Evolutionary conservation across 2,888 invertebrate genomes (phyloP).

Genomic region (Tenthredo distinguenda): DNA sequence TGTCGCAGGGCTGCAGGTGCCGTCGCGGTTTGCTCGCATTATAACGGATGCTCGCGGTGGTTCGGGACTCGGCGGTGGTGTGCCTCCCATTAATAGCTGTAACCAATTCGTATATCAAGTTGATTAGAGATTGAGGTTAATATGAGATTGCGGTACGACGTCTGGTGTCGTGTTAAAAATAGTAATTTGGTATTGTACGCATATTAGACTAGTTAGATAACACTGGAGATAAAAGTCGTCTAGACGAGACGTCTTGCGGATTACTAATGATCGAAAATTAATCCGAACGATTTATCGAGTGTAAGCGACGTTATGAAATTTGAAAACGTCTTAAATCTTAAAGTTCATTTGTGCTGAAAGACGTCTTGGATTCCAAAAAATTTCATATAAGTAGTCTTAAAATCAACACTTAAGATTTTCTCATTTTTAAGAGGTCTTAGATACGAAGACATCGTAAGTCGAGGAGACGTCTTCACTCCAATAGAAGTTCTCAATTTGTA

Average conservation of each 20-base stretch:
- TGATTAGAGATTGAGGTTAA: constrained; percentile 46
- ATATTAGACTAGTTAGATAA: background rate
- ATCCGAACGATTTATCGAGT: background rate
- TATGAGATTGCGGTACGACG: background rate
- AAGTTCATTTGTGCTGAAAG: background rate
- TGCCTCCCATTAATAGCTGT: constrained; percentile 79
- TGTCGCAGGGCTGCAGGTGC: constrained; percentile 81
- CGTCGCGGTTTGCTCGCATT: constrained; percentile 91
- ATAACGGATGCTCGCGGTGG: constrained; percentile 86
- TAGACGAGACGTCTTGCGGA: background rate
- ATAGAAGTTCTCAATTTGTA: background rate
- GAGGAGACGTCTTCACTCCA: background rate
- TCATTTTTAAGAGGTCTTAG: background rate
- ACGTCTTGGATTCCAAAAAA: background rate
- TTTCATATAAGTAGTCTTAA: background rate
- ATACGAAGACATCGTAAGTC: background rate
- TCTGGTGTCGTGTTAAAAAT: background rate
- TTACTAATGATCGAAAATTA: background rate
- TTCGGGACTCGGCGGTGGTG: constrained; percentile 80
- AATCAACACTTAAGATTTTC: background rate
- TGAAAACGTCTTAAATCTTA: background rate
- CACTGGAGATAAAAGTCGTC: background rate
- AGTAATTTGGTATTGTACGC: background rate
- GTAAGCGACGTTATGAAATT: background rate
- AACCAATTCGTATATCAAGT: constrained; percentile 52